Evolutionary conservation across 2,113 vertebrate genomes (phyloP).

Genomic region (Struthio camelus): DNA sequence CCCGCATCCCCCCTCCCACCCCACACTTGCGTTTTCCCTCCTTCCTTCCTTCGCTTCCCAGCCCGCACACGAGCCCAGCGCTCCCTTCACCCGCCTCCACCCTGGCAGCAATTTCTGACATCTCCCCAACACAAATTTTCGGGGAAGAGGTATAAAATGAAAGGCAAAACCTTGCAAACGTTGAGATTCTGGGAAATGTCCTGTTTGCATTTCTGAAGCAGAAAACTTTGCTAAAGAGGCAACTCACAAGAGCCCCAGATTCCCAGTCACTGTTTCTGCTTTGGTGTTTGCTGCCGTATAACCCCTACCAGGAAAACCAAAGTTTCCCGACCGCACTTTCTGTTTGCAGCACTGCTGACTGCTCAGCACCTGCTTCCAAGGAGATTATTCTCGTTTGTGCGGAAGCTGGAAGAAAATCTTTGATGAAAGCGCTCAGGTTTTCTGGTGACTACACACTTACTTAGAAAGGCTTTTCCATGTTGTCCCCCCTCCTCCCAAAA

Average conservation of each 20-base stretch:
- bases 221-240: neutral
- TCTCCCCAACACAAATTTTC: neutral
- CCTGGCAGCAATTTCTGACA: neutral
- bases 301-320: neutral
- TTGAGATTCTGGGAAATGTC: neutral
- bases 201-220: neutral
- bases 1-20: neutral
- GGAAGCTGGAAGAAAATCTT: neutral
- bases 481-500: neutral
- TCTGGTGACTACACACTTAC: neutral
- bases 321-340: neutral
- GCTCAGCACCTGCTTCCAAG: neutral
- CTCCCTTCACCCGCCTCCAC: too few relatives aligned
- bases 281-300: neutral
- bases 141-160: neutral
- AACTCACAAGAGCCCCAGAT: rapidly evolving
- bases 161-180: rapidly evolving
- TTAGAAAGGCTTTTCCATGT: neutral
- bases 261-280: neutral
- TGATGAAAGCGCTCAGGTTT: neutral
- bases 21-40: neutral
- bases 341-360: neutral
- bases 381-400: neutral
- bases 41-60: neutral
- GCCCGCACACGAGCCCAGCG: too few relatives aligned